Evolutionary conservation across 2,797 vertebrate genomes (phyloP).

Genomic region (Takifugu rubripes): DNA sequence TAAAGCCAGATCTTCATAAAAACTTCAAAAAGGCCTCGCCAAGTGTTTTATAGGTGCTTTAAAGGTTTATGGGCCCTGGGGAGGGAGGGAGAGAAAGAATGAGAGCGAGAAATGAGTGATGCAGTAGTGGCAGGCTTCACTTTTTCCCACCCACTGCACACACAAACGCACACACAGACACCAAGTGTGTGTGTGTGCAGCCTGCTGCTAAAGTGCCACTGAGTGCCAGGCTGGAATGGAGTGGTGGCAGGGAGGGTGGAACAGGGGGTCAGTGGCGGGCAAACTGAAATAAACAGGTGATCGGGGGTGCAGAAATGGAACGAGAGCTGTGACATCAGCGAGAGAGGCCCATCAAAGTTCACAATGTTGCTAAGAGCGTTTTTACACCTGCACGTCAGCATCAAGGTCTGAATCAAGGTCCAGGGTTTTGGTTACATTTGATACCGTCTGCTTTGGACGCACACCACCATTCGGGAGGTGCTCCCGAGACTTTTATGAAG

Average conservation of each 20-base stretch:
- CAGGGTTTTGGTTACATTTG: too few relatives aligned
- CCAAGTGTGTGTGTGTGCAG: constrained; percentile 25
- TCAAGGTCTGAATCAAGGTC: too few relatives aligned
- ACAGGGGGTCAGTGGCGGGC: constrained; percentile 7
- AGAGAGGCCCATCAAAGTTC: constrained; percentile 5
- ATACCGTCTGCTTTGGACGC: too few relatives aligned
- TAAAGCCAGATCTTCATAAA: constrained; percentile 86
- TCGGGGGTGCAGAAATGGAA: constrained; percentile 30
- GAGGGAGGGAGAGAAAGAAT: constrained; percentile 56
- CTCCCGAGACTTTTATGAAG: too few relatives aligned
- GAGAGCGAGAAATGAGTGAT: constrained; percentile 66
- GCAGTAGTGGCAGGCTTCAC: constrained; percentile 68
- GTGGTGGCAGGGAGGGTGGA: constrained; percentile 21
- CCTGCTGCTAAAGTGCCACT: constrained; percentile 30
- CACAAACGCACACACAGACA: constrained; percentile 21
- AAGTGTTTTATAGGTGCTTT: constrained; percentile 87
- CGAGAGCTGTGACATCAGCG: constrained; percentile 8
- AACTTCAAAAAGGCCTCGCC: constrained; percentile 83
- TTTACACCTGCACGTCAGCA: too few relatives aligned
- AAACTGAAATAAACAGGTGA: constrained; percentile 54
- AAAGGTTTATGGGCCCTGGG: constrained; percentile 80
- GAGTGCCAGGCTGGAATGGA: constrained; percentile 37
- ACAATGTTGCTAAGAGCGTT: too few relatives aligned
- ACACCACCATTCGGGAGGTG: too few relatives aligned
- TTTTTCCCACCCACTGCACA: constrained; percentile 66